phyloP scores from a whole-genome alignment of 2,113 vertebrate species.

The Rhabdomys dilectus region DNA sequence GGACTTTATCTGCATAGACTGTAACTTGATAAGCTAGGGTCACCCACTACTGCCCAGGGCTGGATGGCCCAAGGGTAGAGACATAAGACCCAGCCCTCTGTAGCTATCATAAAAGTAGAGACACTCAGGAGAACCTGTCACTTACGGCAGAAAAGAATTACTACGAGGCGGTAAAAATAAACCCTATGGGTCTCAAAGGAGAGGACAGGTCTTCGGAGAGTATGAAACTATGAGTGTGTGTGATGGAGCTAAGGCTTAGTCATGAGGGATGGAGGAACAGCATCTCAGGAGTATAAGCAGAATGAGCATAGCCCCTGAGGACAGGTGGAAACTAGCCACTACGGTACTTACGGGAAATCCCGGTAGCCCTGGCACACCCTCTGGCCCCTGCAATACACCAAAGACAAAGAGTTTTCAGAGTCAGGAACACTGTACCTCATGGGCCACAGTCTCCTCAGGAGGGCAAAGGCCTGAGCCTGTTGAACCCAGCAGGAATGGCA shows the following conservation, averaged over 20 bases:
- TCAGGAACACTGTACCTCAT: rapidly evolving
- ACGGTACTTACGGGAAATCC: slow-evolving; percentile 93
- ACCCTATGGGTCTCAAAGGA: not conserved
- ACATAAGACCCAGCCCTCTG: not conserved
- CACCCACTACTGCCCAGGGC: not conserved
- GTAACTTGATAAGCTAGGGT: not conserved
- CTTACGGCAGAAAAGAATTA: not conserved
- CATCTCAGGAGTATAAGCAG: not conserved
- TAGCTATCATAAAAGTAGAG: not conserved
- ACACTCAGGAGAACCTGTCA: not conserved
- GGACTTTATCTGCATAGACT: not conserved
- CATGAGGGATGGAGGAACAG: not conserved
- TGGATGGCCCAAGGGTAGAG: not conserved
- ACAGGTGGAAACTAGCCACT: not conserved
- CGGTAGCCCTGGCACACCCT: slow-evolving; percentile 92
- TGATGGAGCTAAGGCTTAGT: too few species aligned
- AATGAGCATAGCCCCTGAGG: not conserved
- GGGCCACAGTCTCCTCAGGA: not conserved
- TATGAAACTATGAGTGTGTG: not conserved
- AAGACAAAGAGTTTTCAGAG: slow-evolving; percentile 19
- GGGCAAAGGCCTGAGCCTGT: not conserved
- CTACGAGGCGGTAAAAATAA: not conserved
- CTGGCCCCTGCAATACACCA: slow-evolving; percentile 89
- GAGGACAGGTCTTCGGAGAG: not conserved
- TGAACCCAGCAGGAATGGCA: not conserved